Evolutionary conservation across 2,797 vertebrate genomes (phyloP).

Genomic region (Melanotaenia parkinsoni): DNA sequence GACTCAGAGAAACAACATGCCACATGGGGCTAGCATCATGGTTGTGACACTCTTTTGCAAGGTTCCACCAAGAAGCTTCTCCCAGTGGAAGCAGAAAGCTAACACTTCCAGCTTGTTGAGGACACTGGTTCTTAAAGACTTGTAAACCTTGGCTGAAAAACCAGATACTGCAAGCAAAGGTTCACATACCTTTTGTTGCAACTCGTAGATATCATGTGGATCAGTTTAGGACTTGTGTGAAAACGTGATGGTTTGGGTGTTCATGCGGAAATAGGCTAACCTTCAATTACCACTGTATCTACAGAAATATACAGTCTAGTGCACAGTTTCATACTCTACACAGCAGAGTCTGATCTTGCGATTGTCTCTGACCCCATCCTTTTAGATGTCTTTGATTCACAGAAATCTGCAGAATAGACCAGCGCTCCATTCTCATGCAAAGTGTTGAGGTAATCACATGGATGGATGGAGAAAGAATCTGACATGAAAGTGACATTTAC

Average conservation of each 20-base stretch:
- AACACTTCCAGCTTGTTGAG: constrained; percentile 19
- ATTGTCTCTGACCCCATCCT: constrained; percentile 29
- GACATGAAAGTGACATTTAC: constrained; percentile 80
- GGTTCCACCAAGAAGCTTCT: constrained; percentile 52
- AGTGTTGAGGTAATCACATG: constrained; percentile 74
- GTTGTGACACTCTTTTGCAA: constrained; percentile 60
- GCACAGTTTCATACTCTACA: constrained; percentile 21
- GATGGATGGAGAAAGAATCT: constrained; percentile 69
- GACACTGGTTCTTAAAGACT: constrained; percentile 3
- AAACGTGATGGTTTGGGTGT: neutral
- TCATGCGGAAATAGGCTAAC: neutral
- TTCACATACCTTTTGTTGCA: neutral
- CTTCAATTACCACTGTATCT: constrained; percentile 1
- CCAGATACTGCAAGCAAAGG: neutral
- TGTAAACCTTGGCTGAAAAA: neutral
- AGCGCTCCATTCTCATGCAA: constrained; percentile 70
- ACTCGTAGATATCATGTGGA: neutral
- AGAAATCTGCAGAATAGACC: constrained; percentile 45
- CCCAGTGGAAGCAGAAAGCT: constrained; percentile 34
- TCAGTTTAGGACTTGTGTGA: neutral
- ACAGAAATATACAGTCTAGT: neutral
- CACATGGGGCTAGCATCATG: constrained; percentile 59
- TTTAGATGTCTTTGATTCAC: constrained; percentile 53
- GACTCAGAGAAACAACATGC: constrained; percentile 63
- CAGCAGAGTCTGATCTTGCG: constrained; percentile 29